phyloP scores from a whole-genome alignment of 1,140 invertebrate species.

The Drosophila arizonae region DNA sequence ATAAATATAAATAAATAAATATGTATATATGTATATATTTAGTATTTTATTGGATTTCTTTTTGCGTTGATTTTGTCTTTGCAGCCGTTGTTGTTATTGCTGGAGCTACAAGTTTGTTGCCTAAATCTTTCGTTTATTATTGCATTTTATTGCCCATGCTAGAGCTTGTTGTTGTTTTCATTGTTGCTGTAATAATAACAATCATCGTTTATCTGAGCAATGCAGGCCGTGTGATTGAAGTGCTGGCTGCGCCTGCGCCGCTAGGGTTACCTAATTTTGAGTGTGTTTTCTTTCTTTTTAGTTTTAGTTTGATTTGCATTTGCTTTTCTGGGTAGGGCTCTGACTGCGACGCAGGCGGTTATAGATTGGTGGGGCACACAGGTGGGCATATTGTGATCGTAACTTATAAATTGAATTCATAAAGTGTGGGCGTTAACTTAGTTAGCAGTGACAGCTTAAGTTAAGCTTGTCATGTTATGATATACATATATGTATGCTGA shows the following conservation, averaged over 20 bases:
- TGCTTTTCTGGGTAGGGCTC: conserved; percentile 35
- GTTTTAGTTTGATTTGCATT: conserved; percentile 1
- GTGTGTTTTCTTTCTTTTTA: background rate
- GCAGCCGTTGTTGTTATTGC: conserved; percentile 34
- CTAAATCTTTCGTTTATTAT: conserved; percentile 62
- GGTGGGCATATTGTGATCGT: conserved; percentile 31
- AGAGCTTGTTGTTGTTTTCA: conserved; percentile 39
- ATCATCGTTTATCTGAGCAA: conserved; percentile 32
- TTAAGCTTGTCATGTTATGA: background rate
- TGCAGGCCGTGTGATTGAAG: conserved; percentile 31
- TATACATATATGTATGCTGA: conserved; percentile 1
- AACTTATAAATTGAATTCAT: conserved; percentile 44
- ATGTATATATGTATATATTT: background rate
- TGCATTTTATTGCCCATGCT: conserved; percentile 52
- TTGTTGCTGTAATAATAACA: conserved; percentile 39
- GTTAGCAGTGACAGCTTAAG: conserved; percentile 20
- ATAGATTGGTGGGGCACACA: conserved; percentile 40
- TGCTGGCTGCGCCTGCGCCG: conserved; percentile 42
- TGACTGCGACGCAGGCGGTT: conserved; percentile 19
- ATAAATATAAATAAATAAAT: background rate
- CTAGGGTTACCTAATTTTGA: conserved; percentile 38
- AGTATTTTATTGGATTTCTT: conserved; percentile 16
- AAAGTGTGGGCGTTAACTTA: conserved; percentile 35
- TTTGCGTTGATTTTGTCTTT: conserved; percentile 55
- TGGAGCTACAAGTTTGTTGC: conserved; percentile 70